These are phyloP conservation scores for Ptychadena robeensis DNA, from an alignment of 2,797 vertebrate genomes.

Conservation along the genomic window DNA sequence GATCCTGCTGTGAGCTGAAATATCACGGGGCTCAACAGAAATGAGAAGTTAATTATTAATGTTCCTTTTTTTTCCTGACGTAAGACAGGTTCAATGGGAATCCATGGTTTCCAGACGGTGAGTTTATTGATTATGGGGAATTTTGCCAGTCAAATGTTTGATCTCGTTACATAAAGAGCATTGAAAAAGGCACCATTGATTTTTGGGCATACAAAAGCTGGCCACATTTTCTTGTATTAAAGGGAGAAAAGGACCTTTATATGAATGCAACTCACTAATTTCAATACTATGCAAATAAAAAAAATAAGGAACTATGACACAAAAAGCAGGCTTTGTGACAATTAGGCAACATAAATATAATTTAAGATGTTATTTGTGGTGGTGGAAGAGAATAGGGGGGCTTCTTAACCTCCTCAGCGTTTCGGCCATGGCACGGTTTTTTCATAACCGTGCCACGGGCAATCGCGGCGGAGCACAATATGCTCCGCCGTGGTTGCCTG, in stretches of 20 bases:
- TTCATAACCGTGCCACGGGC: too few relatives aligned
- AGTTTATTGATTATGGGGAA: conserved; percentile 27
- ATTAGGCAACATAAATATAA: too few relatives aligned
- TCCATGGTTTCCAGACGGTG: not conserved
- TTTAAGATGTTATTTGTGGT: too few relatives aligned
- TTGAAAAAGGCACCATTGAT: not conserved
- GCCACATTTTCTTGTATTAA: not conserved
- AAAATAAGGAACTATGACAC: not conserved
- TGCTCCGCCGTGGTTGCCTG: too few relatives aligned
- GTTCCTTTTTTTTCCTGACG: not conserved
- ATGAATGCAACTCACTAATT: not conserved
- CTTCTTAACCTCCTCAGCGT: too few relatives aligned
- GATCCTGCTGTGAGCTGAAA: conserved; percentile 50
- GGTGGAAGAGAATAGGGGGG: too few relatives aligned
- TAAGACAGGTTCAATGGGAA: not conserved
- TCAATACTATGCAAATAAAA: not conserved
- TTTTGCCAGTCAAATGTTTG: not conserved
- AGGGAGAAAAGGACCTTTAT: not conserved
- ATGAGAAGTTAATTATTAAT: conserved; percentile 53
- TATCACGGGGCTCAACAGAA: conserved; percentile 45
- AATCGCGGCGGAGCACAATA: too few relatives aligned
- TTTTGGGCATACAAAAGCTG: not conserved
- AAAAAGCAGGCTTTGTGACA: too few relatives aligned
- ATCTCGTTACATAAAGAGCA: not conserved
- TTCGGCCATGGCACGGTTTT: too few relatives aligned